A percentile compares a stretch with the other conserved stretches of the same genome.
Conservation (phyloP, 1,140 invertebrate species). For the Tenebrio molitor region DNA sequence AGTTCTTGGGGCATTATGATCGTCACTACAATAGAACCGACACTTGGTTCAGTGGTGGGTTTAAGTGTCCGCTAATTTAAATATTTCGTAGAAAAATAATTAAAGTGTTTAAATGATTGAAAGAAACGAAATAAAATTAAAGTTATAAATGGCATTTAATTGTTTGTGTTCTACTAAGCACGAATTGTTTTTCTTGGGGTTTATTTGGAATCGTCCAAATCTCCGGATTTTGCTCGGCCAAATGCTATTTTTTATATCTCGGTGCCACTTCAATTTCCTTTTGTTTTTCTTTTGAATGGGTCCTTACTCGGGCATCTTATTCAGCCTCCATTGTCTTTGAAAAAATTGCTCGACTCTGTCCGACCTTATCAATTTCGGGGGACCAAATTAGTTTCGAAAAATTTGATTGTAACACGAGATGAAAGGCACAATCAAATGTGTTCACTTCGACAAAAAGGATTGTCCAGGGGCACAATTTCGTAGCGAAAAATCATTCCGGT, state of each 20-base stretch:
- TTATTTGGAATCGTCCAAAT: slow-evolving; percentile 24
- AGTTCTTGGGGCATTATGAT: slow-evolving; percentile 2
- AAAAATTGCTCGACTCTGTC: slow-evolving; percentile 25
- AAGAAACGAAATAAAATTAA: slow-evolving; percentile 15
- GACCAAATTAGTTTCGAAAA: neutral
- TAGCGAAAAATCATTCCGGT: neutral
- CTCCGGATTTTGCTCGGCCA: slow-evolving; percentile 30
- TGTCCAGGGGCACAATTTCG: neutral
- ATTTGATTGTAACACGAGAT: neutral
- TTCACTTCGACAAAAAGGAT: neutral
- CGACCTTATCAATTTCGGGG: neutral
- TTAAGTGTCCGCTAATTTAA: slow-evolving; percentile 28
- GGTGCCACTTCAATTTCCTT: slow-evolving; percentile 32
- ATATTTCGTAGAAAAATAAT: slow-evolving; percentile 35
- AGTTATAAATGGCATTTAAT: slow-evolving; percentile 23
- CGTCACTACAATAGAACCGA: slow-evolving; percentile 15
- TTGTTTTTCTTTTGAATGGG: slow-evolving; percentile 31
- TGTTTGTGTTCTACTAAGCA: slow-evolving; percentile 22
- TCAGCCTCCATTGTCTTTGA: slow-evolving; percentile 17
- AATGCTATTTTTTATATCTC: slow-evolving; percentile 27
- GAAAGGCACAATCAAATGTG: too few species aligned
- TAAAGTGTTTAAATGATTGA: neutral
- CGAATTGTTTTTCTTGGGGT: slow-evolving; percentile 24
- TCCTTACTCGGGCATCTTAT: slow-evolving; percentile 23
- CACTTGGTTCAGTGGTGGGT: neutral